Percentiles rank a stretch among this genome's conserved stretches.
Conservation (phyloP, 1,140 invertebrate species). For the Chironomus tepperi region DNA sequence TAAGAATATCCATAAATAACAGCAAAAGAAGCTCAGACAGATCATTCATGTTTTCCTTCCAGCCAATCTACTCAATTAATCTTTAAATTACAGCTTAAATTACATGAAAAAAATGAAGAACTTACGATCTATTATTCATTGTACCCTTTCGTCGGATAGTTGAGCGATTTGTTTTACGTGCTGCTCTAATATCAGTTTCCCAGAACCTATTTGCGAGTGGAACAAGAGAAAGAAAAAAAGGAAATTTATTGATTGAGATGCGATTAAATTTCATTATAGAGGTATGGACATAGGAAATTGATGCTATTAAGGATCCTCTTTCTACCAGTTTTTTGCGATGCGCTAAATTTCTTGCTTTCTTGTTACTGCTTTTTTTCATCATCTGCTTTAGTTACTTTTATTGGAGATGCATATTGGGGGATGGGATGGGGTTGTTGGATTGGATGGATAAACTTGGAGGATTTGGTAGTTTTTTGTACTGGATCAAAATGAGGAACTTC, state of each 20-base stretch:
- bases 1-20: no score
- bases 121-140: constrained; percentile 41
- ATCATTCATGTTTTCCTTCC: no score
- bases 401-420: no score
- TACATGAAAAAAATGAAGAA: constrained; percentile 29
- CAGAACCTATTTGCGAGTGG: constrained; percentile 46
- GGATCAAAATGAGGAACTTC: no score
- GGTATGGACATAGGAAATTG: constrained; percentile 12
- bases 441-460: no score
- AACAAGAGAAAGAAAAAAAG: constrained; percentile 11
- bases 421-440: no score
- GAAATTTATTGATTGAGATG: constrained; percentile 17
- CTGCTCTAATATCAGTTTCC: constrained; percentile 67
- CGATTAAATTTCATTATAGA: constrained; percentile 17
- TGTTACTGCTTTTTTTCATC: background rate
- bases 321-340: no score
- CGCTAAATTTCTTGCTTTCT: background rate
- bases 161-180: constrained; percentile 50
- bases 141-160: constrained; percentile 40
- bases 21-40: no score
- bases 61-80: no score
- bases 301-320: background rate
- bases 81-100: background rate
- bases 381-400: background rate
- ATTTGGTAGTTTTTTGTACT: no score